Percentiles rank a stretch among this genome's conserved stretches.
phyloP scores from a whole-genome alignment of 1,140 invertebrate species.

The Panagrolaimus sp. region DNA sequence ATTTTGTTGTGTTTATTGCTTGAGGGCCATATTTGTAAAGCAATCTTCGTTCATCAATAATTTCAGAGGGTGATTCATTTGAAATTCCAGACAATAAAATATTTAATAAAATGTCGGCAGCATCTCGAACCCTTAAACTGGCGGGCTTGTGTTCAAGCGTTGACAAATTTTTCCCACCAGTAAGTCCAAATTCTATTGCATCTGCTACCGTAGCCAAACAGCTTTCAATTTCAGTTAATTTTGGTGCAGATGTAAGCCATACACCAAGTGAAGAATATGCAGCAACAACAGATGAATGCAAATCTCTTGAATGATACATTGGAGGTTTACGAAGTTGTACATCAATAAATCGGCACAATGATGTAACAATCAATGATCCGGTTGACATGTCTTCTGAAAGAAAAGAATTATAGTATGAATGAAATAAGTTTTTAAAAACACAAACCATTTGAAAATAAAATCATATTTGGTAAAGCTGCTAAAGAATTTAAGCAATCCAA shows the following conservation, averaged over 20 bases:
- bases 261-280: conserved; percentile 82
- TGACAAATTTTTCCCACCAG: conserved; percentile 76
- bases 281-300: conserved; percentile 89
- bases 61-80: background rate
- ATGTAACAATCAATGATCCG: conserved; percentile 77
- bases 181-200: conserved; percentile 92
- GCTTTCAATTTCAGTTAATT: conserved; percentile 80
- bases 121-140: conserved; percentile 49
- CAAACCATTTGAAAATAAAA: conserved; percentile 34
- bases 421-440: background rate
- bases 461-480: conserved; percentile 31
- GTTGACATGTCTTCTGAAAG: conserved; percentile 73
- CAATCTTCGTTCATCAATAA: conserved; percentile 43
- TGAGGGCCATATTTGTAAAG: conserved; percentile 46
- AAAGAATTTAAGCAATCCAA: conserved; percentile 53
- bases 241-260: conserved; percentile 81
- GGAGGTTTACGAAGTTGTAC: conserved; percentile 90
- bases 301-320: conserved; percentile 87
- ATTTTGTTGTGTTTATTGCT: conserved; percentile 37
- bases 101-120: conserved; percentile 46
- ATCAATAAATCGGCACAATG: conserved; percentile 70
- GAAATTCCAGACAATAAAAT: conserved; percentile 39
- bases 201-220: conserved; percentile 85
- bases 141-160: conserved; percentile 51
- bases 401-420: conserved; percentile 23